Evolutionary conservation across 2,797 vertebrate species (phyloP).

Genomic region (Galago senegalensis): DNA sequence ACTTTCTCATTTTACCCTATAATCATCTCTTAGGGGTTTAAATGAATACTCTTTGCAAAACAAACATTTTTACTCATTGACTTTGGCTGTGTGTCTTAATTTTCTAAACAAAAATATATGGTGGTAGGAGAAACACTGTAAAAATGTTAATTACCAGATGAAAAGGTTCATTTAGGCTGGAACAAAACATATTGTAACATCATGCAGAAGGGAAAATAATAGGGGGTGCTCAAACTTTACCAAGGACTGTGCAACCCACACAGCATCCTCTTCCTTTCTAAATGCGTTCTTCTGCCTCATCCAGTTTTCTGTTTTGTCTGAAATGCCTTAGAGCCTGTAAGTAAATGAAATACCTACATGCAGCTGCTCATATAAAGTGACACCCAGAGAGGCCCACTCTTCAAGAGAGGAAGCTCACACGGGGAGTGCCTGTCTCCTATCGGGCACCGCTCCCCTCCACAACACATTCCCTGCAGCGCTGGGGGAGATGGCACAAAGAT

Average conservation of each 20-base stretch:
- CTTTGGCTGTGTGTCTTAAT: conserved; percentile 77
- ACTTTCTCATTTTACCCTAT: conserved; percentile 68
- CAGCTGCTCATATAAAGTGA: background rate
- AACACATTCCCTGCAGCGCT: background rate
- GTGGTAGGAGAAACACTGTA: conserved; percentile 81
- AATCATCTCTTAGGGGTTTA: conserved; percentile 71
- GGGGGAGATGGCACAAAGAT: background rate
- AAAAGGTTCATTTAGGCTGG: conserved; percentile 81
- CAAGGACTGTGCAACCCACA: conserved; percentile 43
- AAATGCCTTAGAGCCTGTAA: conserved; percentile 22
- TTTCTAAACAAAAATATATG: conserved; percentile 85
- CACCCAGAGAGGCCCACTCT: background rate
- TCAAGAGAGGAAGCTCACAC: background rate
- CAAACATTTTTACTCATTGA: conserved; percentile 82
- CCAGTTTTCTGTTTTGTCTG: conserved; percentile 40
- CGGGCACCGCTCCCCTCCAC: background rate
- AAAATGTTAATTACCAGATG: conserved; percentile 86
- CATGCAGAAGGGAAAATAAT: conserved; percentile 83
- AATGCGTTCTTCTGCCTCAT: conserved; percentile 50
- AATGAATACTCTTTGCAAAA: conserved; percentile 73
- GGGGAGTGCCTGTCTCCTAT: background rate
- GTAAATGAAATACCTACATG: conserved; percentile 29
- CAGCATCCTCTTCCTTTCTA: conserved; percentile 67
- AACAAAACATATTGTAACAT: conserved; percentile 83
- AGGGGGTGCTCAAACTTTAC: conserved; percentile 72